These are phyloP conservation scores for Acanthacorydalis orientalis DNA, from an alignment of 2,888 invertebrate species.

Conservation along the genomic window DNA sequence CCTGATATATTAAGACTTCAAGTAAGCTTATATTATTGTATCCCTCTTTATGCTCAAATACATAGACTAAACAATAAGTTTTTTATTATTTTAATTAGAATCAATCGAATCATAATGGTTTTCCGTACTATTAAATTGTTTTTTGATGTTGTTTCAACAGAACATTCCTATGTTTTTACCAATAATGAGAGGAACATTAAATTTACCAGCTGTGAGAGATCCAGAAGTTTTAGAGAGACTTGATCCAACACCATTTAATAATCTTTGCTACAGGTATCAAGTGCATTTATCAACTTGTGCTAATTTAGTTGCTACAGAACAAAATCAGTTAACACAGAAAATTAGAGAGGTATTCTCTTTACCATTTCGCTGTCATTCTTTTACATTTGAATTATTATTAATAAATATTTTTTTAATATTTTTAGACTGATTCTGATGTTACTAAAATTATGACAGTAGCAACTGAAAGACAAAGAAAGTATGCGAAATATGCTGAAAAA, in stretches of 20 bases:
- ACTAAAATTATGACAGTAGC: slow-evolving; percentile 48
- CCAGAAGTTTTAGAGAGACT: slow-evolving; percentile 71
- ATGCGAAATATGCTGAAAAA: slow-evolving; percentile 72
- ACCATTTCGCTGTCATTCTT: no score
- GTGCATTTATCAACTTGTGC: slow-evolving; percentile 71
- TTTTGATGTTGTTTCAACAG: slow-evolving; percentile 19
- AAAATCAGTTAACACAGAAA: slow-evolving; percentile 52
- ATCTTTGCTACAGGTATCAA: slow-evolving; percentile 66
- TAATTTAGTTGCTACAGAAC: slow-evolving; percentile 64
- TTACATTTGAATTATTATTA: not conserved
- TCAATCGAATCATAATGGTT: not conserved
- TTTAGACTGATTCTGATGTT: slow-evolving; percentile 55
- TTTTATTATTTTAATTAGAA: no score
- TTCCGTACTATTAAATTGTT: not conserved
- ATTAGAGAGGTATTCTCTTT: slow-evolving; percentile 65
- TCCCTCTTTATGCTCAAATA: no score
- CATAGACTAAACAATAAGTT: no score
- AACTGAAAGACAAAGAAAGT: slow-evolving; percentile 68
- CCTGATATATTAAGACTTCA: slow-evolving; percentile 55
- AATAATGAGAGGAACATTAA: slow-evolving; percentile 77
- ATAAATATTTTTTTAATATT: slow-evolving; percentile 9
- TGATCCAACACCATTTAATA: slow-evolving; percentile 44
- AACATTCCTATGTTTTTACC: slow-evolving; percentile 85
- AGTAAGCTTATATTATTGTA: slow-evolving; percentile 22
- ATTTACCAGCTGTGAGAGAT: slow-evolving; percentile 70